Percentiles rank a stretch among this genome's conserved stretches.
Conservation (phyloP, 2,113 vertebrate species). For the Coregonus clupeaformis region DNA sequence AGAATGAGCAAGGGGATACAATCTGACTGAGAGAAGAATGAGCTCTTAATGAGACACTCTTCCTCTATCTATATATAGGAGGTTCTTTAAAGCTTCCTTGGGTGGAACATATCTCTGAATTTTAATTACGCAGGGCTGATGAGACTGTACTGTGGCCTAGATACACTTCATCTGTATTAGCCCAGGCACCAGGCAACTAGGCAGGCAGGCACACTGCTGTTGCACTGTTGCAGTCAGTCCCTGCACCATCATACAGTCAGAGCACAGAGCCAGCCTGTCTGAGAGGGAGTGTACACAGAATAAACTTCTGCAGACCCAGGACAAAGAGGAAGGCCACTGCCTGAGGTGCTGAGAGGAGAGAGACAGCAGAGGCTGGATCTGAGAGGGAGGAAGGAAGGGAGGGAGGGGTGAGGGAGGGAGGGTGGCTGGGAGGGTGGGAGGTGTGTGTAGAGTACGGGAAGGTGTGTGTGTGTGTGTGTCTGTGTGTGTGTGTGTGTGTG, state of each 20-base stretch:
- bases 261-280: neutral
- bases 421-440: neutral
- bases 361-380: too few relatives aligned
- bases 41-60: conserved; percentile 70
- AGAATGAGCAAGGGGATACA: conserved; percentile 32
- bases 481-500: too few relatives aligned
- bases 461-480: too few relatives aligned
- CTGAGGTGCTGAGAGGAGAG: too few relatives aligned
- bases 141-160: conserved; percentile 60
- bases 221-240: conserved; percentile 19
- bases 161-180: conserved; percentile 57
- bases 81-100: conserved; percentile 9
- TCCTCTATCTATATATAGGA: conserved; percentile 59
- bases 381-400: too few relatives aligned
- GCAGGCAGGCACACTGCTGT: conserved; percentile 6
- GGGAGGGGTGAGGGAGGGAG: neutral
- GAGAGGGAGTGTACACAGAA: conserved; percentile 9
- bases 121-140: conserved; percentile 69
- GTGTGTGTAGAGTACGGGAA: neutral
- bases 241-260: conserved; percentile 49
- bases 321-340: conserved; percentile 50
- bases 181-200: conserved; percentile 19
- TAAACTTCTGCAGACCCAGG: conserved; percentile 1
- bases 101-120: conserved; percentile 56
- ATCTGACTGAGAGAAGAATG: conserved; percentile 58